A percentile compares a stretch with the other conserved stretches of the same genome.
phyloP scores from a whole-genome alignment of 2,888 invertebrate genomes.

The Epinotia demarniana region DNA sequence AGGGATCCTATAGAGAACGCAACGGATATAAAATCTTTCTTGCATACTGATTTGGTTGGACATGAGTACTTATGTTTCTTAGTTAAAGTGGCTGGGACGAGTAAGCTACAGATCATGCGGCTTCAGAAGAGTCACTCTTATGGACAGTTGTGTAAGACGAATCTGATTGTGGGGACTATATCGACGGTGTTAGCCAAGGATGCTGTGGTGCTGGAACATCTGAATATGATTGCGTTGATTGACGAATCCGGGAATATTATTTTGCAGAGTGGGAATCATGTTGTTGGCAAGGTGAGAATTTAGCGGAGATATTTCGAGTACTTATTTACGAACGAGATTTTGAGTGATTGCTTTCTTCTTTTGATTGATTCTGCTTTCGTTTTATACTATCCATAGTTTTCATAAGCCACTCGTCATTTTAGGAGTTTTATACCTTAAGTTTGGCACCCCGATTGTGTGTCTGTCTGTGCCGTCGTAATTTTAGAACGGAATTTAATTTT shows the following conservation, averaged over 20 bases:
- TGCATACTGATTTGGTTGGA: slow-evolving; percentile 93
- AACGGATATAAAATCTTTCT: slow-evolving; percentile 87
- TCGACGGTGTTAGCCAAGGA: slow-evolving; percentile 92
- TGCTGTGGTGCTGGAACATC: slow-evolving; percentile 90
- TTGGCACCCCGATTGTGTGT: too few species aligned
- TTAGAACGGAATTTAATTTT: too few species aligned
- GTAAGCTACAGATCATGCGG: slow-evolving; percentile 87
- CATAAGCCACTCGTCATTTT: too few species aligned
- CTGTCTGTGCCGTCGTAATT: too few species aligned
- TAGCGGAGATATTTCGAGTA: not conserved
- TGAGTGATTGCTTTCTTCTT: not conserved
- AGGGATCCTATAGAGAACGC: slow-evolving; percentile 70
- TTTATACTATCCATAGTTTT: too few species aligned
- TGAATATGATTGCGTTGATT: slow-evolving; percentile 93
- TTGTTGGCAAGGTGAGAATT: slow-evolving; percentile 88
- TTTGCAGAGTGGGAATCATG: slow-evolving; percentile 92
- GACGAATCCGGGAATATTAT: slow-evolving; percentile 91
- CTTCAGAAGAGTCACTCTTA: slow-evolving; percentile 86
- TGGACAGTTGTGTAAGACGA: slow-evolving; percentile 78
- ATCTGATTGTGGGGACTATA: slow-evolving; percentile 90
- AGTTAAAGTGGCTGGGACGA: slow-evolving; percentile 73
- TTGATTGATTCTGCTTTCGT: too few species aligned
- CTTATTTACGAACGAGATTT: not conserved
- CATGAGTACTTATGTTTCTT: slow-evolving; percentile 93
- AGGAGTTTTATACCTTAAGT: too few species aligned